Percentiles rank a stretch among this genome's conserved stretches.
Conservation (phyloP, 1,140 invertebrate species). For the Drosophila nikananu region DNA sequence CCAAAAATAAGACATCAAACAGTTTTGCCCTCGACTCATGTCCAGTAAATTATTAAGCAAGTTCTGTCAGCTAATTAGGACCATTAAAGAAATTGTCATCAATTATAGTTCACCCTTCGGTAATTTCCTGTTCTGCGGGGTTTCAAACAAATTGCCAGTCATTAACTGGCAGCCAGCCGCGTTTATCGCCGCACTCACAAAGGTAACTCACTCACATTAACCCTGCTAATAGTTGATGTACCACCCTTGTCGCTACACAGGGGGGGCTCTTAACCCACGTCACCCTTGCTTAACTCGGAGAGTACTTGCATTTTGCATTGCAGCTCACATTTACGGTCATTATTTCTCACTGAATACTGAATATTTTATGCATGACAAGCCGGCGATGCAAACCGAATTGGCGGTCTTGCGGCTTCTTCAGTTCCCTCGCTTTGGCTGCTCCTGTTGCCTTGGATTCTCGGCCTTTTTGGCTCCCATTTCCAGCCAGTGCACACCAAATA, state of each 20-base stretch:
- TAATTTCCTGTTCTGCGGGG: constrained; percentile 37
- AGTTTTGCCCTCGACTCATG: too few species aligned
- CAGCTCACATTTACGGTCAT: constrained; percentile 17
- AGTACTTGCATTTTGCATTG: not conserved
- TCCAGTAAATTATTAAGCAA: constrained; percentile 9
- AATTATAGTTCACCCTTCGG: constrained; percentile 37
- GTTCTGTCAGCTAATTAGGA: constrained; percentile 27
- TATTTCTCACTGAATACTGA: constrained; percentile 39
- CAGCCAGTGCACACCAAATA: constrained; percentile 18
- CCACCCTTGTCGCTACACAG: not conserved
- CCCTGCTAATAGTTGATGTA: constrained; percentile 32
- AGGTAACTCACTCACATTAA: constrained; percentile 36
- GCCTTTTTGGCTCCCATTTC: constrained; percentile 22
- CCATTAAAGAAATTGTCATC: constrained; percentile 34
- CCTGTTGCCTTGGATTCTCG: not conserved
- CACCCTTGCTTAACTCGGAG: not conserved
- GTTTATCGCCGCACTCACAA: constrained; percentile 19
- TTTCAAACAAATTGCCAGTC: constrained; percentile 32
- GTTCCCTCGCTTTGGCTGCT: constrained; percentile 10
- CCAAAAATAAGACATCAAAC: not conserved
- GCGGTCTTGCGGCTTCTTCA: constrained; percentile 34
- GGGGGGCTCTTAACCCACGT: not conserved
- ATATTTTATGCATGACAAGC: constrained; percentile 48
- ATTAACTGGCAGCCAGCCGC: constrained; percentile 20
- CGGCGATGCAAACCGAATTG: constrained; percentile 43